Evolutionary conservation across 2,888 invertebrate genomes (phyloP).

Genomic region (Melinaea menophilus): DNA sequence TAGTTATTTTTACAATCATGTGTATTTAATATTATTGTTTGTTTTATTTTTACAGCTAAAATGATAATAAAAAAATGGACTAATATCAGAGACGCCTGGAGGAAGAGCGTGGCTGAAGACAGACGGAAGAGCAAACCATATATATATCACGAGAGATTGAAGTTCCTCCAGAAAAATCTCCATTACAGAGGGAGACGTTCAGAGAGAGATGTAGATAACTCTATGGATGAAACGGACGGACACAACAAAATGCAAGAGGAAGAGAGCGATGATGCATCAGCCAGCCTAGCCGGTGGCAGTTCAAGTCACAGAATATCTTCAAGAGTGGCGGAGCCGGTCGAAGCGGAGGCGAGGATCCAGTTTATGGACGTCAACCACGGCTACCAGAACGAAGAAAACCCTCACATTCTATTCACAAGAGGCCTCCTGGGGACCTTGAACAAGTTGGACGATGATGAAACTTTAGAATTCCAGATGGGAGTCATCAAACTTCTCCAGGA

Average conservation of each 20-base stretch:
- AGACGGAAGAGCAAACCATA: slow-evolving; percentile 13
- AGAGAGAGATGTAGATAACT: not conserved
- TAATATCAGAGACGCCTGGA: slow-evolving; percentile 22
- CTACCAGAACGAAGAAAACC: slow-evolving; percentile 1
- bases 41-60: slow-evolving; percentile 10
- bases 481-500: slow-evolving; percentile 14
- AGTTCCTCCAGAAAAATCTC: slow-evolving; percentile 19
- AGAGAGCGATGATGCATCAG: slow-evolving; percentile 1
- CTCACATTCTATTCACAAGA: slow-evolving; percentile 16
- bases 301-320: no score
- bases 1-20: no score
- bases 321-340: not conserved
- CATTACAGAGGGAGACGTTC: not conserved
- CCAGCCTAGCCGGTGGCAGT: not conserved
- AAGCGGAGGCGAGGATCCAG: not conserved
- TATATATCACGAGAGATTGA: slow-evolving; percentile 12
- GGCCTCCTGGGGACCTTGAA: slow-evolving; percentile 15
- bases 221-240: not conserved
- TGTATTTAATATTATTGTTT: no score
- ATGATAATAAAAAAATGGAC: slow-evolving; percentile 20
- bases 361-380: slow-evolving; percentile 9
- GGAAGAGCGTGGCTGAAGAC: slow-evolving; percentile 7
- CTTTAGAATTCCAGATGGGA: slow-evolving; percentile 19
- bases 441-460: slow-evolving; percentile 18
- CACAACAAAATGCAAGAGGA: not conserved